Base-by-base conservation (phyloP, 2,113 vertebrate species). In the Tiliqua scincoides region DNA sequence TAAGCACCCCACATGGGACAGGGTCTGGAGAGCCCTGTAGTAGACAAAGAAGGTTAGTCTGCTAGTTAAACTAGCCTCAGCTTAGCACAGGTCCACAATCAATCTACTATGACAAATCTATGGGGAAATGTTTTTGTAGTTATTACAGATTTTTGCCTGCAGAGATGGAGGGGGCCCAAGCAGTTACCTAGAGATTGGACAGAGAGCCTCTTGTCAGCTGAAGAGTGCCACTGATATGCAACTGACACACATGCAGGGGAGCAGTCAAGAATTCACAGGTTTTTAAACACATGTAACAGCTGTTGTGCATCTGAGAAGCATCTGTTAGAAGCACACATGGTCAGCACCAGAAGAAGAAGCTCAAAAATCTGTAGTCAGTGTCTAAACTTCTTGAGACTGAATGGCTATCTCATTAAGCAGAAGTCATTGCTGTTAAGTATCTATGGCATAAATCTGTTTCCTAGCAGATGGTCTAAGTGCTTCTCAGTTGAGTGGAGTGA, bases 401-500 rank as follows among this genome's bases (percentile, higher is more conserved):
- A 89, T 92, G 87, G 54, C 85, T 83, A 82, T 90, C 85, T 83
- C 65, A 59, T 89, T 93, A 91, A 89, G 79, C 48, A 89, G 84
- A 75, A 82, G 63, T 76, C 21, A 0, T 72, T 89, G 82, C 81
- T 89, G 61, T 80, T 85, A 78, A 87, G 43, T 89, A 90, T 91
- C 83, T 81, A 78, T 67, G 86, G 78, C 79, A 93, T 91, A 93
- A 88, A 83, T 89, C 89, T 85, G 68, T 75, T 40, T 87, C 65
- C 75, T 92, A 89, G 89, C 91, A 94, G 88, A 90, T 90, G 83
- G 92, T 89, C 87, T 93, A 84, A 77, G 57, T 74, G 79, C 86
- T 92, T 93, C 81, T 15, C 82, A 68, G 83, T 80, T 91, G 78
- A 52, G 70, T 48, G 80, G 89, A 79, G 70, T 1, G 0, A 91